Evolutionary conservation across 2,797 vertebrate species (phyloP), one percentile per base, ranked within the genome.

Genomic region (Sebastes matsubarae): DNA sequence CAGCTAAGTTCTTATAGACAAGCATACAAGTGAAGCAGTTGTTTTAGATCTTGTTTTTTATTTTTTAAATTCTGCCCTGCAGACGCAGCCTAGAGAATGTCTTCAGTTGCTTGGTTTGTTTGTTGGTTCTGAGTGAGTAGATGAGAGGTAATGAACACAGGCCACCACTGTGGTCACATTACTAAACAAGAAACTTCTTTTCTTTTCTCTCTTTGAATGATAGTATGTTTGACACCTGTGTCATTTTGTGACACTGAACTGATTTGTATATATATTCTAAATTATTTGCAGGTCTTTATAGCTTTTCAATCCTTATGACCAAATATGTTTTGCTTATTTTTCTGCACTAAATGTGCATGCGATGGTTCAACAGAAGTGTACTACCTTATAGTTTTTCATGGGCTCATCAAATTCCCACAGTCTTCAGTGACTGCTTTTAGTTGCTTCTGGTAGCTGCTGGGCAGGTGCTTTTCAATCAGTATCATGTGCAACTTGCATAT

Each of bases 251-350:
- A 29, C 52, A 63, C 50, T 68, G 46, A 75, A 78, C 22, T 63
- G 52, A 81, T 83, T 76, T 89, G 68, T 79, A 85, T 58, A 61
- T 80, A 59, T 80, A 68, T 73, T 82, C 52, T 59, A 42, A 82
- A 73, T 82, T 59, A 73, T 83, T 80, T 80, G 22, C 61, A 69
- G 55, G 52, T 83, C 57, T 88, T 84, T 68, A 42, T 61, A 84
- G 76, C 59, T 82, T 85, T 86, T 72, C 14, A 42, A 59, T 78
- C 63, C 74, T 82, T 67, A 32, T 80, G 89, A 84, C 74, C 74
- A 89, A 85, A 89, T 79, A 55, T 72, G 24, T 71, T 46, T 79
- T 61, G 12, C 6, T 68, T 64, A 66, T 82, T 88, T 83, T 79
- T 75, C 52, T 87, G 81, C 69, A 81, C 46, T 54, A 46, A 69